Evolutionary conservation across 2,797 vertebrate genomes (phyloP), one percentile per base, ranked within the genome.

Genomic region (Urosaurus nigricauda): DNA sequence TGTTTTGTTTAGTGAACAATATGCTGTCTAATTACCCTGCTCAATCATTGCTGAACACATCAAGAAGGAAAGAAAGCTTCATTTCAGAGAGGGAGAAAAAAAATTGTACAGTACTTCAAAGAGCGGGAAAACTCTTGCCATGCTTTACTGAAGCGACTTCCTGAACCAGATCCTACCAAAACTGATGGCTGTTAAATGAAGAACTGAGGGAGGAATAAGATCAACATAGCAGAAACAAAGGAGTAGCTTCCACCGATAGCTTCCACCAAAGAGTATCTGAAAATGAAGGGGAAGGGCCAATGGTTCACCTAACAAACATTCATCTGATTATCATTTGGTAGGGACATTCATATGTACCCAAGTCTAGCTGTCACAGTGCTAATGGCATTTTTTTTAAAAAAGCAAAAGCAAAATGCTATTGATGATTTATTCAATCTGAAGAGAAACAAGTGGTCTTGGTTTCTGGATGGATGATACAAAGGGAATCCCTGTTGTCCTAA

Each of bases 1-100:
- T 96, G 96, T 98, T 98, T 97, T 97, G 98, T 97, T 98, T 97
- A 97, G 98, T 97, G 97, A 98, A 98, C 98, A 98, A 98, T 98
- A 98, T 98, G 98, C 97, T 96, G 95, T 98, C 97, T 98, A 98
- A 98, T 98, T 98, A 98, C 97, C 95, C 97, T 96, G 97, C 96
- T 98, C 98, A 98, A 98, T 98, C 98, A 98, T 98, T 95, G 95
- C 92, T 91, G 89, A 90, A 92, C 87, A 94, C 93, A 95, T 84
- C 91, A 94, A 93, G 94, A 93, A 93, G 92, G 90, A 92, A 91
- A 94, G 93, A 91, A 93, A 84, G 91, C 86, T 95, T 91, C 90
- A 83, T 88, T 92, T 92, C 91, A 73, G 29, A 4, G 32, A 7
- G 65, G 29, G 29, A 13, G 17, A 5, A 43, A 43, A 94, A 89